Evolutionary conservation across 2,797 vertebrate species (phyloP).

Genomic region (Phataginus tricuspis): DNA sequence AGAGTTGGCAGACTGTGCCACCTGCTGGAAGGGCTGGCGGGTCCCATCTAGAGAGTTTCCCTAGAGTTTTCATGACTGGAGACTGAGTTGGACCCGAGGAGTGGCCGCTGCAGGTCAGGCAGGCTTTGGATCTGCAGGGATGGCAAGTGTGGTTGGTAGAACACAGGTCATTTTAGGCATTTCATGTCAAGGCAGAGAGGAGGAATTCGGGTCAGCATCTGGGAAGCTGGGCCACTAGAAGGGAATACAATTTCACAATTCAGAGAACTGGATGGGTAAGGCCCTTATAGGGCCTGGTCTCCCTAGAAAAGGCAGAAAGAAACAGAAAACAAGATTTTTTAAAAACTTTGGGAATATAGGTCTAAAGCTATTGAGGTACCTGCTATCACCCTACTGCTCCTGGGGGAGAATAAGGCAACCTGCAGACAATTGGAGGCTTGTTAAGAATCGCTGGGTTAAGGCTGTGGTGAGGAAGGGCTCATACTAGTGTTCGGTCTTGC

Average conservation of each 20-base stretch:
- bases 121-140: background rate
- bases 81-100: no score
- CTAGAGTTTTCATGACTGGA: background rate
- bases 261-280: background rate
- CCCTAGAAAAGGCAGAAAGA: background rate
- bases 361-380: background rate
- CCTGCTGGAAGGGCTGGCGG: background rate
- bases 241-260: background rate
- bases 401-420: background rate
- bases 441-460: background rate
- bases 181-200: background rate
- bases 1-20: background rate
- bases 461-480: background rate
- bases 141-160: background rate
- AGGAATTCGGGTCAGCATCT: background rate
- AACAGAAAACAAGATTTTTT: background rate
- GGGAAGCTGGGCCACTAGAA: background rate
- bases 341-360: background rate
- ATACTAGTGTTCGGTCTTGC: background rate
- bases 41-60: background rate
- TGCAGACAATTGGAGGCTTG: background rate
- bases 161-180: background rate
- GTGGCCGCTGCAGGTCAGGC: background rate
- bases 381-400: background rate
- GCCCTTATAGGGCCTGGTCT: background rate